These are phyloP conservation scores for Thamnophis sirtalis DNA, from an alignment of 2,113 vertebrate species.

Conservation along the genomic window DNA sequence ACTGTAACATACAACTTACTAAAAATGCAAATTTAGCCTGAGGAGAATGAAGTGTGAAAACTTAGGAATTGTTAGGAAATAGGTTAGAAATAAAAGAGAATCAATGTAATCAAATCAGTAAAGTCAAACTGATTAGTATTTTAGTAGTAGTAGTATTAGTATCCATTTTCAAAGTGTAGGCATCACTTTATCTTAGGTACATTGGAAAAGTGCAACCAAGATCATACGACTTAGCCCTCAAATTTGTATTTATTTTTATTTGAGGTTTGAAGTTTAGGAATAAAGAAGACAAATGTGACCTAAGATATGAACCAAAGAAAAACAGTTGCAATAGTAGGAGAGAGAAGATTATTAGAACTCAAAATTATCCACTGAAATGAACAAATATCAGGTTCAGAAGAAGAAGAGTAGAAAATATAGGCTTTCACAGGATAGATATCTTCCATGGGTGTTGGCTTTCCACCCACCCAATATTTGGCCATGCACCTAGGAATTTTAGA, in stretches of 20 bases:
- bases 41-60: not conserved
- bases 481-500: not conserved
- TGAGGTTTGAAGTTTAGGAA: not conserved
- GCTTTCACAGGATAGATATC: not conserved
- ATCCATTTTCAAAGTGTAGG: not conserved
- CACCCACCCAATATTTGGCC: not conserved
- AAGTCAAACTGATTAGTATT: not conserved
- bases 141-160: too few relatives aligned
- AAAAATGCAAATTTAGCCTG: not conserved
- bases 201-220: not conserved
- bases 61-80: not conserved
- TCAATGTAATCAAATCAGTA: not conserved
- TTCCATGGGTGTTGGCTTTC: not conserved
- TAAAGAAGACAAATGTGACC: too few relatives aligned
- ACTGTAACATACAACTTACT: not conserved
- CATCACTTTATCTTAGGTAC: not conserved
- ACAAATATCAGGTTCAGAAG: not conserved
- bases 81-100: not conserved
- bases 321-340: not conserved
- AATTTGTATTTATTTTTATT: not conserved
- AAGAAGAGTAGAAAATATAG: not conserved
- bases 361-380: not conserved
- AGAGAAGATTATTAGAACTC: not conserved
- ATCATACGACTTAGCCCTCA: not conserved
- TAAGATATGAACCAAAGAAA: not conserved